These are phyloP conservation scores for Gallinago undulata DNA, from an alignment of 2,113 vertebrate genomes.

Conservation along the genomic window DNA sequence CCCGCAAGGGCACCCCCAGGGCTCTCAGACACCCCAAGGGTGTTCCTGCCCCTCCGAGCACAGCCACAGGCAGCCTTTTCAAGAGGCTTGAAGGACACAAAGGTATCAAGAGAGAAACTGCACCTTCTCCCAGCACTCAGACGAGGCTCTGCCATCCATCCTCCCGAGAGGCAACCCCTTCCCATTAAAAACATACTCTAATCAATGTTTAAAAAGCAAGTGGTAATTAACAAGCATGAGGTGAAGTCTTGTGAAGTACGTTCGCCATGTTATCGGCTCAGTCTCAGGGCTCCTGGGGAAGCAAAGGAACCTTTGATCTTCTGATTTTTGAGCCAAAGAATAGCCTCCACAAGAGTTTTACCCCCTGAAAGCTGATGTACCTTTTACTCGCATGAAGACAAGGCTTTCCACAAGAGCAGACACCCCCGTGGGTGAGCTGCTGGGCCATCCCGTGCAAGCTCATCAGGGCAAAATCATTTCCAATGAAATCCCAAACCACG, in stretches of 20 bases:
- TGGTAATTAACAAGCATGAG: slow-evolving; percentile 23
- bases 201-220: slow-evolving; percentile 15
- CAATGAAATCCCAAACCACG: accelerated
- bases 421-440: neutral
- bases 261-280: neutral
- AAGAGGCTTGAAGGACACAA: neutral
- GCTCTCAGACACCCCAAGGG: neutral
- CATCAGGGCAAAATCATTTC: neutral
- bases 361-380: neutral
- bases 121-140: neutral
- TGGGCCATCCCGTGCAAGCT: accelerated
- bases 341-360: neutral
- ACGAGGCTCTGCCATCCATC: neutral
- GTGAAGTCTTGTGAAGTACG: slow-evolving; percentile 11
- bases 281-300: neutral
- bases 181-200: neutral
- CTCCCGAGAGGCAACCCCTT: neutral
- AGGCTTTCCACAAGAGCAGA: neutral
- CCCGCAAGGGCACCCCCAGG: neutral
- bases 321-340: neutral
- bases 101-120: accelerated
- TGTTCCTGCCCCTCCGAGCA: neutral
- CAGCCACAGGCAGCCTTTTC: neutral
- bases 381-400: neutral
- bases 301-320: slow-evolving; percentile 34